phyloP scores from a whole-genome alignment of 2,797 vertebrate species.

The Helostoma temminkii region DNA sequence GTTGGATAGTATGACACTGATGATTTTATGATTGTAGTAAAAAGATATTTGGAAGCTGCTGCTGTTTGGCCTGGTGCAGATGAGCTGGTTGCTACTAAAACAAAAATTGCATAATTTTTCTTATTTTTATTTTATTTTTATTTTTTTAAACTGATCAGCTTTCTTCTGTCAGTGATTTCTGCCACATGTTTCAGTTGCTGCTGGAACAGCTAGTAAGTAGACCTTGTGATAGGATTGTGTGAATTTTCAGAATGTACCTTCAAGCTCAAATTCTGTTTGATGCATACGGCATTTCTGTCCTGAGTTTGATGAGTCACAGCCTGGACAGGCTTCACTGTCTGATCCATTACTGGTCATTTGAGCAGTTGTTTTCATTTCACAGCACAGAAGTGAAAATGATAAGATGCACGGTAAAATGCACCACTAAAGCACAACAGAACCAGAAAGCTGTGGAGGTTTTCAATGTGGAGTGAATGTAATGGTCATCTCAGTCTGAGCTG shows the following conservation, averaged over 20 bases:
- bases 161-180: no score
- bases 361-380: background rate
- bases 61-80: constrained; percentile 21
- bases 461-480: no score
- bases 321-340: background rate
- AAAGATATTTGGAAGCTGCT: constrained; percentile 45
- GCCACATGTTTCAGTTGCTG: background rate
- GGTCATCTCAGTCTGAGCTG: constrained; percentile 10
- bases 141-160: no score
- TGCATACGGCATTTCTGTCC: background rate
- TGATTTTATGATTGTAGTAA: constrained; percentile 38
- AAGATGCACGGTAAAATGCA: background rate
- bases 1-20: constrained; percentile 1
- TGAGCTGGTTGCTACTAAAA: constrained; percentile 11
- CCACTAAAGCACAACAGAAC: background rate
- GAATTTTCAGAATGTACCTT: background rate
- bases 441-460: background rate
- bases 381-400: background rate
- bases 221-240: background rate
- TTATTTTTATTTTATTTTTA: no score
- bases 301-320: background rate
- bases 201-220: background rate
- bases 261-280: background rate
- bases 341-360: background rate
- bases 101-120: background rate